Percentiles rank a stretch among this genome's conserved stretches.
Conservation (phyloP, 2,113 vertebrate species). For the Apeltes quadracus region DNA sequence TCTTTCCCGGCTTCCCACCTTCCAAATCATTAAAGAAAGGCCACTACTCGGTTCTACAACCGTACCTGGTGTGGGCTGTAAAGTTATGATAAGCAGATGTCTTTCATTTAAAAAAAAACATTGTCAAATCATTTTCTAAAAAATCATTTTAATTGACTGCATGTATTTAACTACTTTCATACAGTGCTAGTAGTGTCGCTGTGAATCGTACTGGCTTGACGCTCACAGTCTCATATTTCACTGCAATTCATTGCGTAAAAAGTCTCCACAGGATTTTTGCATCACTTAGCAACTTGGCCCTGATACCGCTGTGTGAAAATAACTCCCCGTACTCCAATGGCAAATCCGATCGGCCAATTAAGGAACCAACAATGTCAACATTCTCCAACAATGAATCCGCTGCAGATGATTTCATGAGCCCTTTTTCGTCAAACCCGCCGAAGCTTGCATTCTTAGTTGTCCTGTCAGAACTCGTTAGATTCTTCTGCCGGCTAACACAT, state of each 20-base stretch:
- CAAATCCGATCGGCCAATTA: conserved; percentile 45
- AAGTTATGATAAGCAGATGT: conserved; percentile 3
- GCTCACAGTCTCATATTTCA: not conserved
- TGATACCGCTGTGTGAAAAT: conserved; percentile 8
- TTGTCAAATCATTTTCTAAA: too few relatives aligned
- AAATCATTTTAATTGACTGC: not conserved
- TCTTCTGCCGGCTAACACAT: conserved; percentile 57
- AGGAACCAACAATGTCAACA: conserved; percentile 38
- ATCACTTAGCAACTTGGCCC: conserved; percentile 29
- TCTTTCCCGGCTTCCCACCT: not conserved
- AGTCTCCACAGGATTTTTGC: conserved; percentile 4
- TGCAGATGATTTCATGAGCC: conserved; percentile 36
- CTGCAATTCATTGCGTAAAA: not conserved
- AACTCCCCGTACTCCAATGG: conserved; percentile 7
- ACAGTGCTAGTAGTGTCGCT: not conserved
- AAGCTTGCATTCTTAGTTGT: conserved; percentile 41
- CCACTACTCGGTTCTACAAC: not conserved
- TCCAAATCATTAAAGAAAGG: not conserved
- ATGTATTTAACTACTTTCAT: not conserved
- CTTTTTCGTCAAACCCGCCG: conserved; percentile 33
- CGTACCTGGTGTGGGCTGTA: not conserved
- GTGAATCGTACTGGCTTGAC: not conserved
- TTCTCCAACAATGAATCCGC: conserved; percentile 31
- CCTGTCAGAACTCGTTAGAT: conserved; percentile 68
- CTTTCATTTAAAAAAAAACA: not conserved